Conservation (phyloP, 2,797 vertebrate species). For the Artibeus lituratus region DNA sequence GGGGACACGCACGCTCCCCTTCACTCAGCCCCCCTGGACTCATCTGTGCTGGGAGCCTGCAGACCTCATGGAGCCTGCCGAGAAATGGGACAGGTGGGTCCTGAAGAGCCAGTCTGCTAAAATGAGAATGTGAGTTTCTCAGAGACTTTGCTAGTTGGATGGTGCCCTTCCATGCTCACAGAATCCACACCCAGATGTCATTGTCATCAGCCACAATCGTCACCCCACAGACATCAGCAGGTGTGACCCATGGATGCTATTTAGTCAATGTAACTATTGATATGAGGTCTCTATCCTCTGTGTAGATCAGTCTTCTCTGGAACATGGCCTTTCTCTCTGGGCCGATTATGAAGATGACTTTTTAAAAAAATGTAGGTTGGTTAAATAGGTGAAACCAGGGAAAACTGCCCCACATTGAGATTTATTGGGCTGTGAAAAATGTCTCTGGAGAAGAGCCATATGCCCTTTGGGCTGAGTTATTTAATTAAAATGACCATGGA, state of each 20-base stretch:
- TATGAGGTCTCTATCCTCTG: neutral
- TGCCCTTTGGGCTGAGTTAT: conserved; percentile 2
- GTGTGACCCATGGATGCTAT: neutral
- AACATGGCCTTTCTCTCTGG: neutral
- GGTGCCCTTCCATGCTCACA: neutral
- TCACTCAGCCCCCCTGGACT: neutral
- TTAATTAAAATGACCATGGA: conserved; percentile 60
- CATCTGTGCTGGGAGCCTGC: neutral
- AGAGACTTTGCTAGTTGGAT: neutral
- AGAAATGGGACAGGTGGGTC: neutral
- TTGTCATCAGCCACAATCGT: neutral
- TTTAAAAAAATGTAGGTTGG: neutral
- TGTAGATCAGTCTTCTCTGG: neutral
- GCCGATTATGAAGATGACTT: neutral
- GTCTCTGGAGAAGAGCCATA: conserved; percentile 16
- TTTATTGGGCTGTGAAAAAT: conserved; percentile 50
- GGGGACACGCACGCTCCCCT: neutral
- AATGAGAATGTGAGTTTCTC: neutral
- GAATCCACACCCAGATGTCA: neutral
- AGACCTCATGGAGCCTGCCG: neutral
- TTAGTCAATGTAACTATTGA: neutral
- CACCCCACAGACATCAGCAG: neutral
- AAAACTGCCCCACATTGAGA: conserved; percentile 33
- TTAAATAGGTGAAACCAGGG: conserved; percentile 51
- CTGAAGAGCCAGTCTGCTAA: neutral